Evolutionary conservation across 2,797 vertebrate species (phyloP).

Genomic region (Lateolabrax maculatus): DNA sequence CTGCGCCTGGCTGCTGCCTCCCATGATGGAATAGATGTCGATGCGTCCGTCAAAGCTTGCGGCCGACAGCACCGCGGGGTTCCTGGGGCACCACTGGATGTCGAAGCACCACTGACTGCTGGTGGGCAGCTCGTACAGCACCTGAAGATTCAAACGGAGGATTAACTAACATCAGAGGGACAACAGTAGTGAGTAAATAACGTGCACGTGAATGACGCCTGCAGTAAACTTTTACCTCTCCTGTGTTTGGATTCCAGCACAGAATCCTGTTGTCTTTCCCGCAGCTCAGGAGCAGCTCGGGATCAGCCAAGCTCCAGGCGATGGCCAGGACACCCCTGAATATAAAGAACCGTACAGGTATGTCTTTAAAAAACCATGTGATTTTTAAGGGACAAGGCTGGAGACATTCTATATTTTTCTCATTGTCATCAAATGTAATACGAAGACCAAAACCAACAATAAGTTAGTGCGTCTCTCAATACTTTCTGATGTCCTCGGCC

Average conservation of each 20-base stretch:
- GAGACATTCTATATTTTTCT: not conserved
- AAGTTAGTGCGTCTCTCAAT: not conserved
- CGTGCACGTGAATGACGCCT: not conserved
- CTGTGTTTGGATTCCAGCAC: constrained; percentile 97
- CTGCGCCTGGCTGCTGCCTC: constrained; percentile 88
- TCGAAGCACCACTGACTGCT: constrained; percentile 98
- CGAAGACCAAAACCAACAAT: not conserved
- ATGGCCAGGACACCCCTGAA: constrained; percentile 93
- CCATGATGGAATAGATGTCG: constrained; percentile 97
- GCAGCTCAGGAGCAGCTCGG: constrained; percentile 95
- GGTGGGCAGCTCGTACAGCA: constrained; percentile 95
- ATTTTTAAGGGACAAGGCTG: not conserved
- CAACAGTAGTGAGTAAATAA: too few species aligned
- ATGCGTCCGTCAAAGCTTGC: constrained; percentile 95
- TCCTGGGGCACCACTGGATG: constrained; percentile 98
- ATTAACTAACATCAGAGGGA: not conserved
- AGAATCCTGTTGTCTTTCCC: constrained; percentile 97
- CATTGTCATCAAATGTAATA: not conserved
- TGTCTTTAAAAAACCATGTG: fast-evolving
- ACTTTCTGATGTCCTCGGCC: not conserved
- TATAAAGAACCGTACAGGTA: not conserved
- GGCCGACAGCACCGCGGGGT: constrained; percentile 94
- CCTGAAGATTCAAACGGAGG: constrained; percentile 76
- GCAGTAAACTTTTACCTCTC: constrained; percentile 85
- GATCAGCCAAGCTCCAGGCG: constrained; percentile 95